These are phyloP conservation scores for Machimus atricapillus DNA, from an alignment of 2,888 invertebrate genomes.

Conservation along the genomic window DNA sequence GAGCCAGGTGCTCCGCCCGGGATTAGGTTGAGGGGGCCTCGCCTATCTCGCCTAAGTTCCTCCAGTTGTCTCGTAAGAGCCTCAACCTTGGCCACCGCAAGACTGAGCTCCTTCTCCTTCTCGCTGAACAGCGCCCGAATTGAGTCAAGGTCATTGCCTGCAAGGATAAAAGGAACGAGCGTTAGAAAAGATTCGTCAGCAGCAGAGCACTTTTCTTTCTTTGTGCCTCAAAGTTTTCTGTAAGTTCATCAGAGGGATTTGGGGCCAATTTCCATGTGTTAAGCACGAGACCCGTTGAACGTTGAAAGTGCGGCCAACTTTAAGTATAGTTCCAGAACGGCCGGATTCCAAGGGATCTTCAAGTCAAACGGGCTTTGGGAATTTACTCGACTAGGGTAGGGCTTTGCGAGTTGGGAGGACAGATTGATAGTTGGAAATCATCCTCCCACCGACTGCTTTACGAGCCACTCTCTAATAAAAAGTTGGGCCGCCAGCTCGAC, in stretches of 20 bases:
- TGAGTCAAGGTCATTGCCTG: slow-evolving; percentile 94
- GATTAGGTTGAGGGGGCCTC: slow-evolving; percentile 64
- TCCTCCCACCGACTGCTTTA: neutral
- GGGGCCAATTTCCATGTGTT: slow-evolving; percentile 12
- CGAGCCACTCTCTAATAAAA: neutral
- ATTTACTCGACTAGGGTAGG: neutral
- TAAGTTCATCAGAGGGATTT: neutral
- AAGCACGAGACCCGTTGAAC: neutral
- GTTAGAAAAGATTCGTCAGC: neutral
- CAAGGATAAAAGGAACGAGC: slow-evolving; percentile 41
- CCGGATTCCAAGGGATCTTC: neutral
- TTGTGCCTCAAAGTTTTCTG: neutral
- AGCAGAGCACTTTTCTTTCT: neutral
- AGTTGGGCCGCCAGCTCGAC: neutral
- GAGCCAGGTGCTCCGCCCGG: slow-evolving; percentile 51
- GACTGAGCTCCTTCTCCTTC: slow-evolving; percentile 94
- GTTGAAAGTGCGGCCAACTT: neutral
- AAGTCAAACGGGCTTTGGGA: neutral
- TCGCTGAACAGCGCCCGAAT: slow-evolving; percentile 96
- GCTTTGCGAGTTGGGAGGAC: neutral
- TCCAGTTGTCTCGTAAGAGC: slow-evolving; percentile 94
- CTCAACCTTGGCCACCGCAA: slow-evolving; percentile 98
- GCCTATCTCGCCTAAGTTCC: slow-evolving; percentile 78
- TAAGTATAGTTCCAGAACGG: neutral
- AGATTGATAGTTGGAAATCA: neutral